These are phyloP conservation scores for Lepilemur ruficaudatus DNA, from an alignment of 2,797 vertebrate genomes.

Conservation along the genomic window DNA sequence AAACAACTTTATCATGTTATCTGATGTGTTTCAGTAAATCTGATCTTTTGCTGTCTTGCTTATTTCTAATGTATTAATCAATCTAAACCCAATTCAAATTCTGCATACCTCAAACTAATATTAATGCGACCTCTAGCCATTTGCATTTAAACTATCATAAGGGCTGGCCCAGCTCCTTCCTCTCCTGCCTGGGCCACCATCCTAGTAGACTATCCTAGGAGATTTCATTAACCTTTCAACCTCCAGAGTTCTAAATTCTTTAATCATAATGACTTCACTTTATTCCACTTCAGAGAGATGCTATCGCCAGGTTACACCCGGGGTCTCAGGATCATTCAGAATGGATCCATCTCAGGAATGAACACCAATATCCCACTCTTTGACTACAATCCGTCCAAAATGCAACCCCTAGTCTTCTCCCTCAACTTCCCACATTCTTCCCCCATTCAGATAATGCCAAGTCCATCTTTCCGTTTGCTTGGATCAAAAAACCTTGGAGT, in stretches of 20 bases:
- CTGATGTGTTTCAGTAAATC: background rate
- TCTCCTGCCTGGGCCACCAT: background rate
- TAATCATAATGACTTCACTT: background rate
- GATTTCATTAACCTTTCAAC: background rate
- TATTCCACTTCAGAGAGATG: background rate
- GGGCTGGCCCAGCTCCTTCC: background rate
- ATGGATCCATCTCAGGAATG: background rate
- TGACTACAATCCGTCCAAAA: background rate
- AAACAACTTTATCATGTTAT: background rate
- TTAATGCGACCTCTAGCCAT: background rate
- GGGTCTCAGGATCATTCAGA: background rate
- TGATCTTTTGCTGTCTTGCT: background rate
- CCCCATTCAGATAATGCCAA: background rate
- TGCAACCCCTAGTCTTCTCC: background rate
- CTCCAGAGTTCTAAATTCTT: background rate
- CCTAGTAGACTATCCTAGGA: background rate
- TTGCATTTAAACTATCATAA: background rate
- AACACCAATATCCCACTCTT: background rate
- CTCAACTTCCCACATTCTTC: background rate
- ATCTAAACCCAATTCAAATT: slow-evolving; percentile 16
- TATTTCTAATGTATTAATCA: slow-evolving; percentile 5
- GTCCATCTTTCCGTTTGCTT: background rate
- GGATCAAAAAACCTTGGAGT: background rate
- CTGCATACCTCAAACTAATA: background rate
- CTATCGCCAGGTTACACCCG: background rate